Evolutionary conservation across 1,140 invertebrate genomes (phyloP).

Genomic region (Lanistes nyassanus): DNA sequence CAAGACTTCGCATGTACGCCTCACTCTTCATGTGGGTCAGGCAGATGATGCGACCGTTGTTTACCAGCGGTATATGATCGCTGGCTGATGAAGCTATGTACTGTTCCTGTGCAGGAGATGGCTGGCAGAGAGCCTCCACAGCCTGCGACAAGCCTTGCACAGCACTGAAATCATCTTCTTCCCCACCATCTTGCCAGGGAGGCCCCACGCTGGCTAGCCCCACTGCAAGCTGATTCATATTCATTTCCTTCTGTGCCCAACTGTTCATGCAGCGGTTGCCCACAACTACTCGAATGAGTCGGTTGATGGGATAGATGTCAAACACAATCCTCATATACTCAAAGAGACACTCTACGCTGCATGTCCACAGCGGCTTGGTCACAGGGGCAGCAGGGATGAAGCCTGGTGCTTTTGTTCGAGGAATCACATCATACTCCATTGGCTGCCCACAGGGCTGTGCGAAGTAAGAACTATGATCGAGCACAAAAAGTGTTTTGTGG

Average conservation of each 20-base stretch:
- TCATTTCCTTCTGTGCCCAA: constrained; percentile 56
- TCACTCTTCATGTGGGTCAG: constrained; percentile 84
- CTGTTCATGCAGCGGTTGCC: constrained; percentile 44
- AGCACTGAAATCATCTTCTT: constrained; percentile 74
- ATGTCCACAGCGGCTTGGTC: constrained; percentile 93
- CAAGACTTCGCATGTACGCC: constrained; percentile 82
- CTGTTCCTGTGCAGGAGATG: constrained; percentile 78
- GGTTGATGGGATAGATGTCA: constrained; percentile 91
- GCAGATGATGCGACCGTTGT: constrained; percentile 86
- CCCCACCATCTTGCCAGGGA: constrained; percentile 64
- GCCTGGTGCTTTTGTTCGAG: constrained; percentile 69
- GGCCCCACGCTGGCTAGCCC: constrained; percentile 79
- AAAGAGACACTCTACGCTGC: constrained; percentile 89
- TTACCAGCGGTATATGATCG: constrained; percentile 70
- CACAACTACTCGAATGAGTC: constrained; percentile 71
- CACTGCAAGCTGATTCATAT: constrained; percentile 73
- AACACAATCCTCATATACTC: constrained; percentile 96
- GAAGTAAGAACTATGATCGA: constrained; percentile 92
- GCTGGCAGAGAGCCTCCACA: constrained; percentile 85
- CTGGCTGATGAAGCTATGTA: constrained; percentile 69
- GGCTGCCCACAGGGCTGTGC: constrained; percentile 85
- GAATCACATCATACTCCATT: constrained; percentile 86
- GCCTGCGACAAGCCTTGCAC: constrained; percentile 88
- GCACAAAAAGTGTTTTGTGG: constrained; percentile 94
- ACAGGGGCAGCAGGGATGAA: constrained; percentile 81